phyloP scores from a whole-genome alignment of 1,140 invertebrate species.

The Calosoma granatense region DNA sequence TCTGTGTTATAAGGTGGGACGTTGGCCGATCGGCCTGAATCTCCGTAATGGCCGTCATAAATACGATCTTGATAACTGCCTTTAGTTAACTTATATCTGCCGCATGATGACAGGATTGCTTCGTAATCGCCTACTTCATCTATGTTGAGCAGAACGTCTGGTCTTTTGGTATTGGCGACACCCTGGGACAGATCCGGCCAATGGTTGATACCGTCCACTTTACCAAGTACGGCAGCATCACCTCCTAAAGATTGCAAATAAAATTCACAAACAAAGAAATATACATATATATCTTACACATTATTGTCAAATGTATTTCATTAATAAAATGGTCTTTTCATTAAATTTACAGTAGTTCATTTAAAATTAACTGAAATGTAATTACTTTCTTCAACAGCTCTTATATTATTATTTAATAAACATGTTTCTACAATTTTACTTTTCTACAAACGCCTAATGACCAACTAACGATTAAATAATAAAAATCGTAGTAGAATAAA shows the following conservation, averaged over 20 bases:
- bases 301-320: no score
- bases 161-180: slow-evolving; percentile 41
- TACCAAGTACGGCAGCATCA: slow-evolving; percentile 24
- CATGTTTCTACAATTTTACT: no score
- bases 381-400: no score
- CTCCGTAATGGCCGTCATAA: slow-evolving; percentile 75
- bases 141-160: slow-evolving; percentile 72
- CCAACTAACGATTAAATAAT: no score
- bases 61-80: slow-evolving; percentile 56
- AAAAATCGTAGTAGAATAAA: no score
- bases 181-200: slow-evolving; percentile 59
- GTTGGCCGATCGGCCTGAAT: slow-evolving; percentile 45
- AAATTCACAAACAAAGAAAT: no score
- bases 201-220: slow-evolving; percentile 63
- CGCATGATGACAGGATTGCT: slow-evolving; percentile 59
- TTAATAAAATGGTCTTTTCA: no score
- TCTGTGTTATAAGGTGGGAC: slow-evolving; percentile 39
- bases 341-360: no score
- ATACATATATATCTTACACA: no score
- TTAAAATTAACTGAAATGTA: no score
- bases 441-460: no score
- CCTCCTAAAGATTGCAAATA: slow-evolving; percentile 41
- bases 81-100: slow-evolving; percentile 58
- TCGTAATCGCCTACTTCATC: slow-evolving; percentile 65
- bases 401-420: no score